A percentile compares a stretch with the other conserved stretches of the same genome.
These are phyloP conservation scores for Microcebus ravelobensis DNA, from an alignment of 2,113 vertebrate species.

Conservation along the genomic window DNA sequence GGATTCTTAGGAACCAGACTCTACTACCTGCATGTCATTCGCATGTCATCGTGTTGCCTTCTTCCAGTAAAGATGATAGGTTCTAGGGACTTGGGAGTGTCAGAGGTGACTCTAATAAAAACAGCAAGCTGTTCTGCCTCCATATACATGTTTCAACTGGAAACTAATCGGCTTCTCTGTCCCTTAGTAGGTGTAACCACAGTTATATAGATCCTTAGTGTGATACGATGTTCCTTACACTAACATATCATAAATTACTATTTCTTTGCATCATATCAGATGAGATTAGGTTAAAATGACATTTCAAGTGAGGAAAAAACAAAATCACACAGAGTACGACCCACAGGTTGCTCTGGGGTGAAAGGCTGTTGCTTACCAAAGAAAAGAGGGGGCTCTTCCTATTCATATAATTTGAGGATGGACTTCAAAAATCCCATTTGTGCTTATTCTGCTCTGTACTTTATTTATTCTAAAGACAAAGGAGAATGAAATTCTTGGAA, in stretches of 20 bases:
- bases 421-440: constrained; percentile 62
- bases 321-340: background rate
- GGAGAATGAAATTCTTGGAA: constrained; percentile 64
- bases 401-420: constrained; percentile 1
- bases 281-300: constrained; percentile 53
- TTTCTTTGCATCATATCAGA: constrained; percentile 41
- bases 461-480: constrained; percentile 67
- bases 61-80: background rate
- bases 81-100: background rate
- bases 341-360: background rate
- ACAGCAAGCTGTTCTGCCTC: background rate
- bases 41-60: background rate
- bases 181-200: background rate
- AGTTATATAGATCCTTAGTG: background rate
- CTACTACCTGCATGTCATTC: background rate
- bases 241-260: background rate
- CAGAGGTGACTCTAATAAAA: constrained; percentile 4
- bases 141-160: background rate
- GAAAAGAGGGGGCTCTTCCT: background rate
- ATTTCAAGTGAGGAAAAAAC: background rate
- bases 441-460: constrained; percentile 36
- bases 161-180: background rate
- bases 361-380: constrained; percentile 17
- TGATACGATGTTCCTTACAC: background rate
- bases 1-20: background rate